A percentile compares a stretch with the other conserved stretches of the same genome.
These are phyloP conservation scores for Punctoribates punctum DNA, from an alignment of 2,888 invertebrate genomes.

Conservation along the genomic window DNA sequence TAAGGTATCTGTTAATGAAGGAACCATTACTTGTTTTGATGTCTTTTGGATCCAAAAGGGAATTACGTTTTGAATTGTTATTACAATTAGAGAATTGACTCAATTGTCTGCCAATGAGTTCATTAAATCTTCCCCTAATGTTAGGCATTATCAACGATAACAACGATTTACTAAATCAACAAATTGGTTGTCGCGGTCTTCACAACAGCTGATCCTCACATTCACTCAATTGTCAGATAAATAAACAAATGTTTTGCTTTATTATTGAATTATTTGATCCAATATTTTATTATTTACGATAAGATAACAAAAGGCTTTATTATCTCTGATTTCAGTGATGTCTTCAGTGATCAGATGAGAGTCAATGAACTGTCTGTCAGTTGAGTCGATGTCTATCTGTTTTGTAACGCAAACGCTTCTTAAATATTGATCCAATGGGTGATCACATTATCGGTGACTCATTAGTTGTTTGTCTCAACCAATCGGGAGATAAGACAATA, in stretches of 20 bases:
- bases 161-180: background rate
- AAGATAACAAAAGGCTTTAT: too few species aligned
- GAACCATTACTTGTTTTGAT: conserved; percentile 36
- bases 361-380: conserved; percentile 4
- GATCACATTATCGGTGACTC: background rate
- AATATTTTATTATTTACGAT: too few species aligned
- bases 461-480: background rate
- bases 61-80: conserved; percentile 17
- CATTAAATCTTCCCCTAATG: conserved; percentile 42
- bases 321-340: background rate
- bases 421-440: background rate
- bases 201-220: background rate
- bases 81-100: conserved; percentile 16
- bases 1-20: conserved; percentile 41
- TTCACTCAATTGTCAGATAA: background rate
- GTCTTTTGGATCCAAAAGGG: conserved; percentile 1
- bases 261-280: background rate
- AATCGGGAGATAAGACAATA: conserved; percentile 7
- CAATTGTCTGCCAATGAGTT: conserved; percentile 38
- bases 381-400: background rate
- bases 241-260: background rate
- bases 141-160: conserved; percentile 38
- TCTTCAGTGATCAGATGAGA: background rate
- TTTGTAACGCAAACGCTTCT: background rate
- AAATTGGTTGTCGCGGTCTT: background rate